Percentiles rank a stretch among this genome's conserved stretches.
Evolutionary conservation across 1,140 invertebrate species (phyloP).

Genomic region (Aphaenogaster floridana): DNA sequence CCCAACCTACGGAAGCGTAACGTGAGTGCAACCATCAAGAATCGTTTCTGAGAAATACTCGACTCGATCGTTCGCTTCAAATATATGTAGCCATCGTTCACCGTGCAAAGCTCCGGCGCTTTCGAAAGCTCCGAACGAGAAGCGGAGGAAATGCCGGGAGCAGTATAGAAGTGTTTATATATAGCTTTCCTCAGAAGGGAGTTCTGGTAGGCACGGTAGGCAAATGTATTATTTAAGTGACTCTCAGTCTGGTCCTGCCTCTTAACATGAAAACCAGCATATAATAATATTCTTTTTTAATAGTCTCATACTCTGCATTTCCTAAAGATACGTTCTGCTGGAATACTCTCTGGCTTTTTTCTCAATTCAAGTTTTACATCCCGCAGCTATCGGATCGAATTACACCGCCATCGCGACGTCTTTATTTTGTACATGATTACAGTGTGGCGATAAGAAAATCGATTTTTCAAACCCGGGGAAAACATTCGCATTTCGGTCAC

Average conservation of each 20-base stretch:
- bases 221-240: slow-evolving; percentile 17
- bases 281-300: background rate
- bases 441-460: background rate
- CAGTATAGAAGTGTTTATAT: slow-evolving; percentile 36
- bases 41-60: slow-evolving; percentile 46
- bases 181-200: slow-evolving; percentile 52
- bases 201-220: background rate
- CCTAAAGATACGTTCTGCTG: background rate
- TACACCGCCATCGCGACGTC: background rate
- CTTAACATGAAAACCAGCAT: background rate
- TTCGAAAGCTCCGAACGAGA: slow-evolving; percentile 41
- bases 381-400: background rate
- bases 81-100: slow-evolving; percentile 28
- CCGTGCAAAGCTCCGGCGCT: slow-evolving; percentile 21
- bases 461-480: background rate
- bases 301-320: background rate
- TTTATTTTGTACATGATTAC: slow-evolving; percentile 1
- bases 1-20: background rate
- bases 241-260: background rate
- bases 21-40: background rate
- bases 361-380: background rate
- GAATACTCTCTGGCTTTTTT: background rate
- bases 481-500: slow-evolving; percentile 30
- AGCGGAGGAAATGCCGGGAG: slow-evolving; percentile 31
- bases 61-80: slow-evolving; percentile 40